Evolutionary conservation across 2,888 invertebrate genomes (phyloP).

Genomic region (Agrochola litura): DNA sequence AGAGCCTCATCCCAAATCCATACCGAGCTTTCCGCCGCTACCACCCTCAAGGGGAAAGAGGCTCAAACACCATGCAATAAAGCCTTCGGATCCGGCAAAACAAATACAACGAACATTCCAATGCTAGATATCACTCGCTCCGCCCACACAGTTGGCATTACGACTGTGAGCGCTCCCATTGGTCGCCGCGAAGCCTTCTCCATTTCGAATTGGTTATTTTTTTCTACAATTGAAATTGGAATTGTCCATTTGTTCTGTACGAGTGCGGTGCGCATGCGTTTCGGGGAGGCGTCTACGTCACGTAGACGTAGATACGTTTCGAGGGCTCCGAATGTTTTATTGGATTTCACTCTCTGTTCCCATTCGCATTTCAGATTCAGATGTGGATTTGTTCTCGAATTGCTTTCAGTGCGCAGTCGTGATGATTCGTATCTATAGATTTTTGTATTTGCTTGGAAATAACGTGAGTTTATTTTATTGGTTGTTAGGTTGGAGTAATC

Average conservation of each 20-base stretch:
- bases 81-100: slow-evolving; percentile 89
- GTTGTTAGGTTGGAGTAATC: not conserved
- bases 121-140: slow-evolving; percentile 91
- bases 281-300: slow-evolving; percentile 85
- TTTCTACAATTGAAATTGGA: slow-evolving; percentile 90
- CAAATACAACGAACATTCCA: slow-evolving; percentile 90
- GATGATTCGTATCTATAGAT: slow-evolving; percentile 40
- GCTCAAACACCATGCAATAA: slow-evolving; percentile 89
- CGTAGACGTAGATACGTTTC: slow-evolving; percentile 89
- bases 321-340: slow-evolving; percentile 88
- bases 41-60: slow-evolving; percentile 88
- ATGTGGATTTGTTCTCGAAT: slow-evolving; percentile 83
- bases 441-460: slow-evolving; percentile 38
- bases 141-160: slow-evolving; percentile 91
- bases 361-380: slow-evolving; percentile 86
- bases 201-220: slow-evolving; percentile 90
- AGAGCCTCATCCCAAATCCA: slow-evolving; percentile 85
- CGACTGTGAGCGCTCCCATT: slow-evolving; percentile 89
- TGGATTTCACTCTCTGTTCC: slow-evolving; percentile 87
- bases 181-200: slow-evolving; percentile 89
- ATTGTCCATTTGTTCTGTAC: slow-evolving; percentile 88
- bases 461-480: slow-evolving; percentile 18
- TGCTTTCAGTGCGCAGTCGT: slow-evolving; percentile 84
- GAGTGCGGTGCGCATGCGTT: slow-evolving; percentile 85
- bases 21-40: slow-evolving; percentile 86